Percentiles rank a stretch among this genome's conserved stretches.
Conservation (phyloP, 2,888 invertebrate genomes). For the Chymomyza procnemis region DNA sequence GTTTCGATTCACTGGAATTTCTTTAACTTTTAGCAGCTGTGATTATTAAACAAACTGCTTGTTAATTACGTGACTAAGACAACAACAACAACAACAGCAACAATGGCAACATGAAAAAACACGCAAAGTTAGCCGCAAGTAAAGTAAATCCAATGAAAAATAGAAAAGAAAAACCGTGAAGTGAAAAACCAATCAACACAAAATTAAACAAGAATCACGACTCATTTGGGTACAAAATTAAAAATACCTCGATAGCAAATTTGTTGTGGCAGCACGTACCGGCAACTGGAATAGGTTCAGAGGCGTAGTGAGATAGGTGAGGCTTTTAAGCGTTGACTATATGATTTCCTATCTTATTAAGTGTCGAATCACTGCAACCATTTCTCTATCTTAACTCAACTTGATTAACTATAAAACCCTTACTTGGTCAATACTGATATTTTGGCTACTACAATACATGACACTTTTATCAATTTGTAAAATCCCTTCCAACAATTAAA, state of each 20-base stretch:
- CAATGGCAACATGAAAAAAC: neutral
- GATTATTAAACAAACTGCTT: conserved; percentile 55
- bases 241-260: conserved; percentile 48
- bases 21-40: conserved; percentile 12
- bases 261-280: conserved; percentile 21
- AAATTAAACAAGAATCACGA: conserved; percentile 58
- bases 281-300: neutral
- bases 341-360: no score
- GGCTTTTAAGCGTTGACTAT: no score
- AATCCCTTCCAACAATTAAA: neutral
- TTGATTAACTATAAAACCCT: no score
- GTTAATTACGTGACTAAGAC: conserved; percentile 59
- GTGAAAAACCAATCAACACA: conserved; percentile 57
- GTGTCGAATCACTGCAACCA: no score
- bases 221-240: conserved; percentile 61
- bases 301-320: no score
- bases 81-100: conserved; percentile 24
- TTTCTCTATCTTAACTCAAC: no score
- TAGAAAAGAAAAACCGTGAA: conserved; percentile 8
- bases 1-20: neutral
- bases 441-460: no score
- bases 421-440: no score
- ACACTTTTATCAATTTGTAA: no score
- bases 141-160: neutral
- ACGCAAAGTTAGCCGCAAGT: conserved; percentile 4